Evolutionary conservation across 2,797 vertebrate species (phyloP).

Genomic region (Etheostoma perlongum): DNA sequence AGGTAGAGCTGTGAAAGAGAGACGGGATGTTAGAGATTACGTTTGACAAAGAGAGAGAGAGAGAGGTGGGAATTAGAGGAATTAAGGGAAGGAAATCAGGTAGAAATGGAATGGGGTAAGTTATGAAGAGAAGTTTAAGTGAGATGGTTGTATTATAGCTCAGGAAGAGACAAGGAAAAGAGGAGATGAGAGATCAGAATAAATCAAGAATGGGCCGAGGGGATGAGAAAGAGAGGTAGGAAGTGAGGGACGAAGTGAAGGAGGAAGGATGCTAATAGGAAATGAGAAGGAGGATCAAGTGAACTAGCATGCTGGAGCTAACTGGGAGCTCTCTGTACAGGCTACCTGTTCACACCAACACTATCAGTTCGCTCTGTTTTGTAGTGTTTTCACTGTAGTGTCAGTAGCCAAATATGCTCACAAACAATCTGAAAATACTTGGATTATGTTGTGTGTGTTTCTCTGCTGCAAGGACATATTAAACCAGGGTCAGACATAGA

Average conservation of each 20-base stretch:
- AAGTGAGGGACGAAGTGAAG: slow-evolving; percentile 55
- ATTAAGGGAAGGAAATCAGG: slow-evolving; percentile 36
- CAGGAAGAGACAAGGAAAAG: slow-evolving; percentile 26
- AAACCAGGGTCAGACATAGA: slow-evolving; percentile 3
- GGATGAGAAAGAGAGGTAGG: slow-evolving; percentile 41
- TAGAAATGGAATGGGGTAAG: slow-evolving; percentile 14
- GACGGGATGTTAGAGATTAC: slow-evolving; percentile 30
- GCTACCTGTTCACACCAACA: slow-evolving; percentile 1
- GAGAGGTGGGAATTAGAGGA: slow-evolving; percentile 18
- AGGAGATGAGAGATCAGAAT: slow-evolving; percentile 46
- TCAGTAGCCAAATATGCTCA: background rate
- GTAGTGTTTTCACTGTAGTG: background rate
- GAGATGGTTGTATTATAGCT: slow-evolving; percentile 27
- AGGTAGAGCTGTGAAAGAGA: background rate
- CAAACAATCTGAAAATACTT: background rate
- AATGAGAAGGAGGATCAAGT: slow-evolving; percentile 7
- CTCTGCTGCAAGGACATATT: slow-evolving; percentile 21
- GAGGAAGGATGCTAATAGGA: slow-evolving; percentile 35
- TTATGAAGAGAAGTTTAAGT: slow-evolving; percentile 28
- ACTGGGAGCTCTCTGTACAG: background rate
- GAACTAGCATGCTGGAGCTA: background rate
- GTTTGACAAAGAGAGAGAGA: slow-evolving; percentile 28
- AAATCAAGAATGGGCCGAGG: slow-evolving; percentile 39
- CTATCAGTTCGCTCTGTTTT: background rate
- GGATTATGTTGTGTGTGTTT: slow-evolving; percentile 7